Conservation (phyloP, 2,797 vertebrate genomes). For the Capromys pilorides region DNA sequence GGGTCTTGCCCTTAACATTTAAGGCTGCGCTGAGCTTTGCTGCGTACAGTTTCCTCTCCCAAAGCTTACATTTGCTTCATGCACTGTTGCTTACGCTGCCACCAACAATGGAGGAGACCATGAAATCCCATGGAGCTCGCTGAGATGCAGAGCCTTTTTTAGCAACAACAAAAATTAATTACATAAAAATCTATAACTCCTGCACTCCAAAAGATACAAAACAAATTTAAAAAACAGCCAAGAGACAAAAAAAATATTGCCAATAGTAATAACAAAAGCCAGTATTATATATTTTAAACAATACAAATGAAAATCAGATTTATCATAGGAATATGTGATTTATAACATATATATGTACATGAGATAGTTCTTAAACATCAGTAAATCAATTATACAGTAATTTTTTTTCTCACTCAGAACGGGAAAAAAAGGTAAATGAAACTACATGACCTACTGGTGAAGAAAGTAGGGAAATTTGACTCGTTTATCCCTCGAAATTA, state of each 20-base stretch:
- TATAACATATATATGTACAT: not conserved
- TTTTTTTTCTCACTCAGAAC: not conserved
- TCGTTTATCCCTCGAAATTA: not conserved
- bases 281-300: constrained; percentile 27
- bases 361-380: not conserved
- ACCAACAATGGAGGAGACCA: not conserved
- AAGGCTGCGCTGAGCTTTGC: not conserved
- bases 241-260: not conserved
- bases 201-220: not conserved
- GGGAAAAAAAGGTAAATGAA: not conserved
- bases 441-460: not conserved
- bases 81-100: not conserved
- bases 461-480: not conserved
- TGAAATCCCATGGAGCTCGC: not conserved
- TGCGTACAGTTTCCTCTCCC: not conserved
- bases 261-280: constrained; percentile 8
- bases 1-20: not conserved
- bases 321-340: not conserved
- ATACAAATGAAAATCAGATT: not conserved
- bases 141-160: not conserved
- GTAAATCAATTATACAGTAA: constrained; percentile 19
- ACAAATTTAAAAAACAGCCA: not conserved
- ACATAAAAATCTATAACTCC: not conserved
- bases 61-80: constrained; percentile 30
- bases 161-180: constrained; percentile 8